Evolutionary conservation across 2,113 vertebrate species (phyloP).

Genomic region (Rynchops niger): DNA sequence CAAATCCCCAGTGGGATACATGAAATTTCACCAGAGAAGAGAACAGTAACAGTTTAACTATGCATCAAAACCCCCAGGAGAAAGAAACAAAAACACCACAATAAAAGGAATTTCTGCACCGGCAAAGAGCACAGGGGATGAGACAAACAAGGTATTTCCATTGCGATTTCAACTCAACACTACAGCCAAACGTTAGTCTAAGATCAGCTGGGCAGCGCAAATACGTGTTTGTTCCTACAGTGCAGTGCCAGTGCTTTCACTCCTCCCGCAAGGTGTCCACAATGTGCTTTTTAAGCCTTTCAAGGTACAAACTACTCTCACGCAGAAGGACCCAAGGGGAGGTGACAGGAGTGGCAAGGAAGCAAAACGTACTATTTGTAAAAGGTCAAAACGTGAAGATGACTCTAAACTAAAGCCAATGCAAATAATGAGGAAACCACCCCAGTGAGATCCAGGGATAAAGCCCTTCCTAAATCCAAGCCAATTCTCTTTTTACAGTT

Average conservation of each 20-base stretch:
- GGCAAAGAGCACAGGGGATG: background rate
- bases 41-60: background rate
- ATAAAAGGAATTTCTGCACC: background rate
- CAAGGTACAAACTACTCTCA: background rate
- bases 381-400: background rate
- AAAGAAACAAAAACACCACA: background rate
- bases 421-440: background rate
- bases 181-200: background rate
- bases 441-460: background rate
- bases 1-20: background rate
- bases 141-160: conserved; percentile 5
- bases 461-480: background rate
- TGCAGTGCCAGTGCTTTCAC: fast-evolving
- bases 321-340: background rate
- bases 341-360: background rate
- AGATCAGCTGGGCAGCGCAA: background rate
- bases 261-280: background rate
- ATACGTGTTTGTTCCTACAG: fast-evolving
- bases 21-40: background rate
- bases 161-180: background rate
- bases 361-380: background rate
- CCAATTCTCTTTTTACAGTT: background rate
- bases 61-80: background rate
- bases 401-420: background rate
- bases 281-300: background rate